These are phyloP conservation scores for Anodontia alba DNA, from an alignment of 2,888 invertebrate species.

Conservation along the genomic window DNA sequence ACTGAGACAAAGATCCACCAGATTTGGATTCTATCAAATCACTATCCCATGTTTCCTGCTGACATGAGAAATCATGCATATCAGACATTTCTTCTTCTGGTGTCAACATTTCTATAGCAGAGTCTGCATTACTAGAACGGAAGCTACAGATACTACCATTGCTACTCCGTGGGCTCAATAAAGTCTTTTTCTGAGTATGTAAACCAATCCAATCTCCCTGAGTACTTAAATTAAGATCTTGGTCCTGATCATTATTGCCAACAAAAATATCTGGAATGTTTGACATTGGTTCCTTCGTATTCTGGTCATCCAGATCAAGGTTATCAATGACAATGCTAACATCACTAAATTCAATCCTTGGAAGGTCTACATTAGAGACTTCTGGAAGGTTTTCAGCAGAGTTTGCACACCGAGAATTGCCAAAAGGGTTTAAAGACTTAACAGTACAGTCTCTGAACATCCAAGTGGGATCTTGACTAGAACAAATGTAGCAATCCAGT, in stretches of 20 bases:
- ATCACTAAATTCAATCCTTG: conserved; percentile 48
- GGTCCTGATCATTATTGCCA: not conserved
- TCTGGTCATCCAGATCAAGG: conserved; percentile 11
- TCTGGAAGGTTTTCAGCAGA: not conserved
- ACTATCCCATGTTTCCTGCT: not conserved
- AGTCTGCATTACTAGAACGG: conserved; percentile 77
- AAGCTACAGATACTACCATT: conserved; percentile 70
- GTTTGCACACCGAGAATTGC: not conserved
- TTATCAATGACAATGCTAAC: conserved; percentile 36
- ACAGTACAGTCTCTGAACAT: not conserved
- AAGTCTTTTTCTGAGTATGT: conserved; percentile 40
- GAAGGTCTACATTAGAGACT: conserved; percentile 19
- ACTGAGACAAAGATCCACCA: not conserved
- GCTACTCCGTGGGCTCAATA: conserved; percentile 70
- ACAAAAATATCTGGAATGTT: conserved; percentile 12
- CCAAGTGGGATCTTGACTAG: not conserved
- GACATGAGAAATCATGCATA: not conserved
- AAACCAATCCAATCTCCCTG: conserved; percentile 36
- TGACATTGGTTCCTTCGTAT: not conserved
- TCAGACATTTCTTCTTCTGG: conserved; percentile 73
- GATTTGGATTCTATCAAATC: not conserved
- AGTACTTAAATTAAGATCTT: not conserved
- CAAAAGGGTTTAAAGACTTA: not conserved
- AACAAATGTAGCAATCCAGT: not conserved
- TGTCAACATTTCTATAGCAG: conserved; percentile 75